A percentile compares a stretch with the other conserved stretches of the same genome.
Conservation (phyloP, 2,797 vertebrate species). For the Psittacula echo region DNA sequence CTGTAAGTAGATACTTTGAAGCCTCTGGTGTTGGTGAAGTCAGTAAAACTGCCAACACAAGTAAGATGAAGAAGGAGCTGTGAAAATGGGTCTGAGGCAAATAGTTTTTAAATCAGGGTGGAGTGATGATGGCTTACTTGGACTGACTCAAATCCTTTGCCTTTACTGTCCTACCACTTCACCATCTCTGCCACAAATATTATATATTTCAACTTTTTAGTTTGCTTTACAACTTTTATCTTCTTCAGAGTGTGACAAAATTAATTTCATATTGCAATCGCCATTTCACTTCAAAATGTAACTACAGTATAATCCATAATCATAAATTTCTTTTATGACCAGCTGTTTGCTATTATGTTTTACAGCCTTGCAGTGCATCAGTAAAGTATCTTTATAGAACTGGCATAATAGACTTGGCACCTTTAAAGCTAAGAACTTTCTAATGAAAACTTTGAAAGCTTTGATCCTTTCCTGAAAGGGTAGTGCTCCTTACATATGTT, state of each 20-base stretch:
- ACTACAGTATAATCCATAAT: slow-evolving; percentile 38
- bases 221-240: neutral
- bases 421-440: neutral
- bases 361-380: neutral
- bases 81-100: neutral
- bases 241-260: neutral
- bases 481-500: neutral
- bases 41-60: neutral
- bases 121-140: neutral
- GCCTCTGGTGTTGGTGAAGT: neutral
- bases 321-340: slow-evolving; percentile 37
- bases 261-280: neutral
- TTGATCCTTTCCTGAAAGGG: neutral
- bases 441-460: neutral
- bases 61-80: neutral
- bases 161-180: neutral
- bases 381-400: neutral
- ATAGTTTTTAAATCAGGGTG: neutral
- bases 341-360: slow-evolving; percentile 16
- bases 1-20: neutral
- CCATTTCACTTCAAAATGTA: slow-evolving; percentile 20
- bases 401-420: neutral
- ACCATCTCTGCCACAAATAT: neutral
- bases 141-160: neutral
- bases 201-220: neutral